These are phyloP conservation scores for Choloepus didactylus DNA, from an alignment of 2,797 vertebrate species.

Conservation along the genomic window DNA sequence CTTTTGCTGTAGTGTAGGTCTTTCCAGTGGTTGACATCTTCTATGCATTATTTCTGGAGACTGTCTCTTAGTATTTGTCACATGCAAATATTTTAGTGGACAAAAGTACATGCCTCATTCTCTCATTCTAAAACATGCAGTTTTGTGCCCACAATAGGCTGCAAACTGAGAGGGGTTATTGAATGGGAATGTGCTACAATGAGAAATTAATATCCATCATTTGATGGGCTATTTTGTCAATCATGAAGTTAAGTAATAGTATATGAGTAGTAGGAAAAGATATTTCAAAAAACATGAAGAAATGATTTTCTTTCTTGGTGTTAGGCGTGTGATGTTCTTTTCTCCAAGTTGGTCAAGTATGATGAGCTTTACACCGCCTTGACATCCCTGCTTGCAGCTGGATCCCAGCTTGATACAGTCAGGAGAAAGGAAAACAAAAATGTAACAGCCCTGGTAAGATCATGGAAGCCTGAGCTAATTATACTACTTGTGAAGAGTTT, in stretches of 20 bases:
- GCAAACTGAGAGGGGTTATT: neutral
- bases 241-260: neutral
- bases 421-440: slow-evolving; percentile 96
- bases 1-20: neutral
- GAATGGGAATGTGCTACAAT: neutral
- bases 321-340: slow-evolving; percentile 96
- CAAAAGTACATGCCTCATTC: neutral
- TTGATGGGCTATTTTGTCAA: neutral
- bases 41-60: neutral
- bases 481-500: neutral
- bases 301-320: neutral
- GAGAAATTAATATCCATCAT: neutral
- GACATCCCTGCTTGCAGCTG: slow-evolving; percentile 94
- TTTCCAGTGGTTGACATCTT: neutral
- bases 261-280: neutral
- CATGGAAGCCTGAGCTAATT: rapidly evolving
- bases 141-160: neutral
- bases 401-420: slow-evolving; percentile 95
- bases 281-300: neutral
- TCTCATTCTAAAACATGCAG: neutral
- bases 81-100: neutral
- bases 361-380: slow-evolving; percentile 94
- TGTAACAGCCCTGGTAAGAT: slow-evolving; percentile 94
- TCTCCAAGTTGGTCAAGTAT: slow-evolving; percentile 93
- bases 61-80: neutral